A percentile compares a stretch with the other conserved stretches of the same genome.
phyloP scores from a whole-genome alignment of 2,888 invertebrate species.

The Lingula anatina region DNA sequence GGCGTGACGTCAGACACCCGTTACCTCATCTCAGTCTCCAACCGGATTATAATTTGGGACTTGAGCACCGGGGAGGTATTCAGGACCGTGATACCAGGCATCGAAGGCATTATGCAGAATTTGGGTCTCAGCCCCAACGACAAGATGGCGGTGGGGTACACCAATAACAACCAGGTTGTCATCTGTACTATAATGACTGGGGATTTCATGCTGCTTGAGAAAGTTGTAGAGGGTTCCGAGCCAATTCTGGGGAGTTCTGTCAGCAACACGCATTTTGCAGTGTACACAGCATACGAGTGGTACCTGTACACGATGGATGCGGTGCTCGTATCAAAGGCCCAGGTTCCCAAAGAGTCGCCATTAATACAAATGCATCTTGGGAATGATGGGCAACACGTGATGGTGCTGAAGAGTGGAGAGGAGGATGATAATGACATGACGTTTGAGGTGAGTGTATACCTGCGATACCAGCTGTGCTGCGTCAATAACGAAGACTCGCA shows the following conservation, averaged over 20 bases:
- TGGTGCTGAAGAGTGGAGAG: slow-evolving; percentile 35
- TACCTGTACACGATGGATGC: slow-evolving; percentile 31
- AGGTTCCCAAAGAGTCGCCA: slow-evolving; percentile 30
- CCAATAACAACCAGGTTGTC: slow-evolving; percentile 91
- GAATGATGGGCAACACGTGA: slow-evolving; percentile 20
- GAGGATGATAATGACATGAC: slow-evolving; percentile 39
- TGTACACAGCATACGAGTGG: slow-evolving; percentile 42
- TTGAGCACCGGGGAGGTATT: slow-evolving; percentile 91
- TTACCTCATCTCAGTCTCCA: slow-evolving; percentile 90
- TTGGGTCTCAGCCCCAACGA: slow-evolving; percentile 89
- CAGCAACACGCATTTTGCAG: slow-evolving; percentile 36
- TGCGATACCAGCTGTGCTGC: too few relatives aligned
- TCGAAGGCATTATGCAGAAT: slow-evolving; percentile 89
- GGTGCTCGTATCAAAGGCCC: slow-evolving; percentile 18
- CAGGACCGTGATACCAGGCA: slow-evolving; percentile 78
- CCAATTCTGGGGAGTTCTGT: slow-evolving; percentile 38
- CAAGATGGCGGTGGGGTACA: slow-evolving; percentile 90
- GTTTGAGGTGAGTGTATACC: too few relatives aligned
- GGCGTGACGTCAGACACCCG: slow-evolving; percentile 45
- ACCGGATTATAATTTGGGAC: slow-evolving; percentile 95
- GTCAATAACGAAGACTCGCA: too few relatives aligned
- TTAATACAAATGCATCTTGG: slow-evolving; percentile 26
- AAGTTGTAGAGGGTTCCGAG: slow-evolving; percentile 67
- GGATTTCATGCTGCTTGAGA: slow-evolving; percentile 81
- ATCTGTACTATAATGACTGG: slow-evolving; percentile 89